Base-by-base conservation (phyloP, 2,113 vertebrate species). In the Paramormyrops kingsleyae region DNA sequence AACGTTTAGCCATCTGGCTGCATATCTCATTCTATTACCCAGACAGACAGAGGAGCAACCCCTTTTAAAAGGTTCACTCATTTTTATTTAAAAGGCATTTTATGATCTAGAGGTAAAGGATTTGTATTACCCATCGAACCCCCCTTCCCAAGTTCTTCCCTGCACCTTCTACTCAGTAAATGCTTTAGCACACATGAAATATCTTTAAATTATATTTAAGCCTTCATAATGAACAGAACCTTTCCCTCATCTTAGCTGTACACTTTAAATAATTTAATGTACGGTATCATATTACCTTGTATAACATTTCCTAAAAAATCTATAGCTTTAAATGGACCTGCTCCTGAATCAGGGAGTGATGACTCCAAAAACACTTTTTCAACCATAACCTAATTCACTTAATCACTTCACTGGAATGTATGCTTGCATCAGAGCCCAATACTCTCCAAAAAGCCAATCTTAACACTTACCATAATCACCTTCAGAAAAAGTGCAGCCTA, bases 221-320 rank as follows among this genome's bases (percentile, higher is more conserved):
- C 93, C 92, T 85, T 88, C 50, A 89, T 94, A 95, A 94, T 94
- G 91, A 95, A 95, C 91, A 92, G 62, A 93, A 93, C 93, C 90
- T 91, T 91, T 84, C 89, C 89, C 91, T 92, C 88, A 88, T 52
- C 91, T 91, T 90, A 89, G 91, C 91, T 42, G 88, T 92, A 90
- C 92, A 92, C 94, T 92, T 90, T 89, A 90, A 91, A 91, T 93
- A 94, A 95, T 94, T 94, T 93, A 95, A 95, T 92, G 91, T 92
- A 90, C 4, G 1, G 15, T 85, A 85, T 90, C 91, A 92, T 89
- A 90, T 92, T 89, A 74, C 77, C 52, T 59, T 66, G 92, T 59
- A 91, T 93, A 92, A 92, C 92, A 89, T 90, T 89, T 87, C 88
- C 86, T 50, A 49, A 88, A 88, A 88, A 77, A 49, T 59, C 27